Evolutionary conservation across 2,113 vertebrate species (phyloP).

Genomic region (Sylvia atricapilla): DNA sequence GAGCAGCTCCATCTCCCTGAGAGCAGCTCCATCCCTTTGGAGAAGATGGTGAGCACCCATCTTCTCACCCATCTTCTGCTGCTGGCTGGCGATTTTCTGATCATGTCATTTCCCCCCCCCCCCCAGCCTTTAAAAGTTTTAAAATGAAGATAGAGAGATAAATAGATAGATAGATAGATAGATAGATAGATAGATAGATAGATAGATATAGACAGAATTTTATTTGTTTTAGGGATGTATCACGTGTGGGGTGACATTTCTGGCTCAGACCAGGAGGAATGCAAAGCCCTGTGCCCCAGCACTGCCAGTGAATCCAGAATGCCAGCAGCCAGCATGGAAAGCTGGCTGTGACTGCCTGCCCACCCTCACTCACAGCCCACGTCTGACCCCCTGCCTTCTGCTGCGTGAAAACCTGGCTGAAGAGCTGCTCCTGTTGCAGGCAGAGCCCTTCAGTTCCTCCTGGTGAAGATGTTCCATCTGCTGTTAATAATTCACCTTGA

Average conservation of each 20-base stretch:
- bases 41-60: neutral
- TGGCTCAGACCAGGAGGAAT: neutral
- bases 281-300: neutral
- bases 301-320: neutral
- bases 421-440: neutral
- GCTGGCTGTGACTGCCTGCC: neutral
- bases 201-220: too few relatives aligned
- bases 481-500: neutral
- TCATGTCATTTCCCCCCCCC: too few relatives aligned
- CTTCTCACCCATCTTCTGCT: too few relatives aligned
- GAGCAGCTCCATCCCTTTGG: too few relatives aligned
- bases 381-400: neutral
- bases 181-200: too few relatives aligned
- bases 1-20: too few relatives aligned
- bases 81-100: neutral
- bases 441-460: neutral
- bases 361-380: neutral
- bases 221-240: too few relatives aligned
- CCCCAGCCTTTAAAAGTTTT: neutral
- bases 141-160: too few relatives aligned
- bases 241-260: neutral
- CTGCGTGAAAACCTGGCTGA: neutral
- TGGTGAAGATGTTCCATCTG: neutral
- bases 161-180: too few relatives aligned
- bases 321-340: neutral